Evolutionary conservation across 1,140 invertebrate genomes (phyloP), one percentile per base, ranked within the genome.

Genomic region (Megalonaias nervosa): DNA sequence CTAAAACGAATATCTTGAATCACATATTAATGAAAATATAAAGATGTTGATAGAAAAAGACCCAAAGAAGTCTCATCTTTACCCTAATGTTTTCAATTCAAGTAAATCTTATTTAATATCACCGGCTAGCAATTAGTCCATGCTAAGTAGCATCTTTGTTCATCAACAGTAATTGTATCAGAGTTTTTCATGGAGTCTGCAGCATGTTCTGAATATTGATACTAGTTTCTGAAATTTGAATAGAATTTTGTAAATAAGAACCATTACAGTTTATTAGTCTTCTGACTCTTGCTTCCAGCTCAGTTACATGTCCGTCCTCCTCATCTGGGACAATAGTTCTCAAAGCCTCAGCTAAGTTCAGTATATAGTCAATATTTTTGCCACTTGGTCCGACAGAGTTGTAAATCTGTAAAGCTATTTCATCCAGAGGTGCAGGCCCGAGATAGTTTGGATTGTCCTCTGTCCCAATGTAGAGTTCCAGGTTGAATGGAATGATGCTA

Each of bases 311-410:
- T 13, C 79, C 56, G 81, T 92, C 91, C 16, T 93, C 75, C 0
- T 94, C 92, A 61, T 93, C 91, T 0, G 96, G 95, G 56, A 93
- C 94, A 38, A 97, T 91, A 55, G 92, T 84, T 82, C 94, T 92
- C 94, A 98, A 95, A 0, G 95, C 93, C 55, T 94, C 91, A 0
- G 95, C 95, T 79, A 98, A 91, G 85, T 96, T 95, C 79, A 95
- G 95, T 0, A 98, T 91, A 93, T 98, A 98, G 81, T 97, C 97
- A 60, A 93, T 94, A 89, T 98, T 98, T 6, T 94, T 88, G 0
- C 97, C 97, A 89, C 96, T 97, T 1, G 95, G 94, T 0, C 97
- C 97, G 57, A 91, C 87, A 21, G 94, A 93, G 57, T 91, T 89
- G 21, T 93, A 91, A 67, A 98, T 95, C 88, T 96, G 95, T 48